Conservation (phyloP, 2,888 invertebrate genomes). For the Axea sp. region DNA sequence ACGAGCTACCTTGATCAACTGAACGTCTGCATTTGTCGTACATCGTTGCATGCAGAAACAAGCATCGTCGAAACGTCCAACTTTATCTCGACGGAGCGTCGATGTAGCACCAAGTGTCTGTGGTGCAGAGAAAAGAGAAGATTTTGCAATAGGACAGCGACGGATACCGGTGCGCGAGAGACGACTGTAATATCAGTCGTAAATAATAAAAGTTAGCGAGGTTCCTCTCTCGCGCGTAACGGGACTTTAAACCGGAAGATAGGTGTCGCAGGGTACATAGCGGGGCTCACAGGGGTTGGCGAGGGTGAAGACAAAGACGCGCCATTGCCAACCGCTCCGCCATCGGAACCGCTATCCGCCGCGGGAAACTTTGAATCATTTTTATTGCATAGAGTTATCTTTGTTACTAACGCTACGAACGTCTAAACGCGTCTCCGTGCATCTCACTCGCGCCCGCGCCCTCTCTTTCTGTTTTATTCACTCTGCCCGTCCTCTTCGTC, state of each 20-base stretch:
- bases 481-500: slow-evolving; percentile 66
- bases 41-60: slow-evolving; percentile 28
- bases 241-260: slow-evolving; percentile 80
- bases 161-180: slow-evolving; percentile 62
- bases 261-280: slow-evolving; percentile 78
- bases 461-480: slow-evolving; percentile 65
- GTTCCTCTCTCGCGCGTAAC: slow-evolving; percentile 76
- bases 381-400: slow-evolving; percentile 80
- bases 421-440: slow-evolving; percentile 77
- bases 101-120: slow-evolving; percentile 48
- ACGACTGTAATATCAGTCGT: slow-evolving; percentile 78
- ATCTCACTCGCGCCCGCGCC: slow-evolving; percentile 66
- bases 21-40: slow-evolving; percentile 7
- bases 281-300: slow-evolving; percentile 64
- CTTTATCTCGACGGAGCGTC: slow-evolving; percentile 52
- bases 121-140: slow-evolving; percentile 49
- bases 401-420: slow-evolving; percentile 79
- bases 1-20: not conserved
- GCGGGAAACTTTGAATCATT: slow-evolving; percentile 80
- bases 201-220: slow-evolving; percentile 80
- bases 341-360: slow-evolving; percentile 79
- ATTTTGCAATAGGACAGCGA: slow-evolving; percentile 57
- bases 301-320: slow-evolving; percentile 78
- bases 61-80: slow-evolving; percentile 7
- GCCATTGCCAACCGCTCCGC: slow-evolving; percentile 79